Evolutionary conservation across 35 echinoderm and acorn worm genomes (phyloP).

Genomic region (Holothuria glaberrima): DNA sequence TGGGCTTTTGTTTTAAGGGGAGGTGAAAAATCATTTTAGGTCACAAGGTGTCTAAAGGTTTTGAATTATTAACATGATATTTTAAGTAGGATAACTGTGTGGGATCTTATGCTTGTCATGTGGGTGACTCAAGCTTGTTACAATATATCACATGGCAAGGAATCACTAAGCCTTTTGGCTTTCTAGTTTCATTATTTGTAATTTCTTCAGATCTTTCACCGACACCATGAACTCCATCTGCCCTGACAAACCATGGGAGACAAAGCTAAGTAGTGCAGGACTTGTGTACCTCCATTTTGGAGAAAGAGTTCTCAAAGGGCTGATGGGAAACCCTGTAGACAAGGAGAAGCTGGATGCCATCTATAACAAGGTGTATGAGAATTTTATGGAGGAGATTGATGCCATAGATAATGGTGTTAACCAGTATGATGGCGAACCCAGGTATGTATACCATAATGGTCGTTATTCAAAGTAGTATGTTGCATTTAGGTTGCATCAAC

Average conservation of each 20-base stretch:
- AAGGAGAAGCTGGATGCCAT: conserved; percentile 58
- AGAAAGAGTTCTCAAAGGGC: conserved; percentile 56
- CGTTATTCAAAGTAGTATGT: too few species aligned
- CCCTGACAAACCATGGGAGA: conserved; percentile 72
- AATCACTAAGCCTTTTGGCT: too few species aligned
- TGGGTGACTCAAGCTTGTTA: too few species aligned
- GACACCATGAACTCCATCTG: conserved; percentile 83
- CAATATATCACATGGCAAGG: too few species aligned
- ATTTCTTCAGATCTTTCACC: conserved; percentile 70
- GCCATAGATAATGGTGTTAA: conserved; percentile 92
- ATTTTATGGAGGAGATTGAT: conserved; percentile 97
- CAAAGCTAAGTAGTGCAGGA: conserved; percentile 92
- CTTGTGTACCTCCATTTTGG: conserved; percentile 89
- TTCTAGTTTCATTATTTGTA: neutral
- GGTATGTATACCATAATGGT: conserved; percentile 37
- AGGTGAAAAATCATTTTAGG: too few species aligned
- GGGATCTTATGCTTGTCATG: too few species aligned
- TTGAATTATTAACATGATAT: too few species aligned
- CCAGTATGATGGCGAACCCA: conserved; percentile 83
- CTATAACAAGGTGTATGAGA: conserved; percentile 98
- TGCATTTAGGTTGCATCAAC: too few species aligned
- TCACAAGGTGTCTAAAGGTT: too few species aligned
- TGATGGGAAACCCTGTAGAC: conserved; percentile 46
- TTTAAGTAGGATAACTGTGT: too few species aligned
- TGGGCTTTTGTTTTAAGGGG: too few species aligned